Conservation (phyloP, 2,797 vertebrate genomes). For the Urosaurus nigricauda region DNA sequence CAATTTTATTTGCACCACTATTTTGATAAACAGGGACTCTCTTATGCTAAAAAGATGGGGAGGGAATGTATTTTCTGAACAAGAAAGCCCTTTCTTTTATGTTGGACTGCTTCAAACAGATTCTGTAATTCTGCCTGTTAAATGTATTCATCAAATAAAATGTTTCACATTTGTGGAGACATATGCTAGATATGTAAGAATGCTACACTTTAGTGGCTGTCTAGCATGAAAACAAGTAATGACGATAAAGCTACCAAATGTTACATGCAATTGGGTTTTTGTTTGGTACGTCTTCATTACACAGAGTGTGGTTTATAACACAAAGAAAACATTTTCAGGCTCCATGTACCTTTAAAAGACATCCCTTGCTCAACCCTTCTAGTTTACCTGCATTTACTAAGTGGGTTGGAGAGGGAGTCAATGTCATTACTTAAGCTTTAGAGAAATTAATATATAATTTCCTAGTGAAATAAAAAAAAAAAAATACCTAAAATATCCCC, state of each 20-base stretch:
- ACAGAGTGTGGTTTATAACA: constrained; percentile 46
- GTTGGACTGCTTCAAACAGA: constrained; percentile 48
- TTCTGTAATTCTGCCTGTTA: constrained; percentile 53
- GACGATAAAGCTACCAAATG: constrained; percentile 59
- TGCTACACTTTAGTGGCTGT: constrained; percentile 53
- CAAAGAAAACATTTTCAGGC: constrained; percentile 36
- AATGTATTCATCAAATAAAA: constrained; percentile 62
- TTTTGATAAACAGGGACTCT: constrained; percentile 80
- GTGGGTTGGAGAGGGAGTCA: background rate
- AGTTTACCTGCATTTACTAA: background rate
- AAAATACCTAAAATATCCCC: background rate
- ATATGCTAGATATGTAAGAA: constrained; percentile 31
- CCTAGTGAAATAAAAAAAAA: background rate
- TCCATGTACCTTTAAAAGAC: background rate
- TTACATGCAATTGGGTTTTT: constrained; percentile 54
- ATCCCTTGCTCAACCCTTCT: background rate
- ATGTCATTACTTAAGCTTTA: background rate
- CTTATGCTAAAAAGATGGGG: constrained; percentile 74
- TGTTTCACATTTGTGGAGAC: constrained; percentile 64
- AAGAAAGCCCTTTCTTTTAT: constrained; percentile 63
- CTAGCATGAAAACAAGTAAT: constrained; percentile 68
- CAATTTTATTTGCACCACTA: constrained; percentile 84
- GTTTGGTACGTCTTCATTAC: constrained; percentile 49
- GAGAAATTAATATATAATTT: constrained; percentile 26
- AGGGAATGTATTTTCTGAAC: constrained; percentile 73